Conservation (phyloP, 2,797 vertebrate species). For the Pangasius sanitwongsei region DNA sequence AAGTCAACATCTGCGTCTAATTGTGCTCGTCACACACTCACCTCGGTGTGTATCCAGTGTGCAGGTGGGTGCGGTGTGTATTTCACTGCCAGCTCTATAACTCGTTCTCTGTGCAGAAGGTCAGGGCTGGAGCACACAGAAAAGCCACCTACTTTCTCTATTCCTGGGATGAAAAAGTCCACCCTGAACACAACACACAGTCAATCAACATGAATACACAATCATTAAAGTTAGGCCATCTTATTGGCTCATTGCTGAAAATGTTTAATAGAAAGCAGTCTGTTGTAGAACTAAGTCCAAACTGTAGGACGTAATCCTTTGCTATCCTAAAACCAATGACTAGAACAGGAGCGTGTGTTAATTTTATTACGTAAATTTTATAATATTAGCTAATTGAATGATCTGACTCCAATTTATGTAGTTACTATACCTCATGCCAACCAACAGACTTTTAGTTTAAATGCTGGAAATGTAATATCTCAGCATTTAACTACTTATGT, state of each 20-base stretch:
- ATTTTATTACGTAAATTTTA: too few relatives aligned
- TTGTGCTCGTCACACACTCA: slow-evolving; percentile 63
- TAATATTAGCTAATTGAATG: too few relatives aligned
- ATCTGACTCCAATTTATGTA: too few relatives aligned
- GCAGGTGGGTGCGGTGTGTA: slow-evolving; percentile 85
- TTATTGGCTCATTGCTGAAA: not conserved
- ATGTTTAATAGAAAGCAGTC: not conserved
- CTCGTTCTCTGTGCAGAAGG: slow-evolving; percentile 81
- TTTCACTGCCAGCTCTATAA: slow-evolving; percentile 91
- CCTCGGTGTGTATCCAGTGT: slow-evolving; percentile 89
- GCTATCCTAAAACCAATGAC: too few relatives aligned
- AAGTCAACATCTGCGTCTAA: not conserved
- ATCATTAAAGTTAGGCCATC: not conserved
- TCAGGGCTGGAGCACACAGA: slow-evolving; percentile 93
- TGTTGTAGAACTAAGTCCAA: not conserved
- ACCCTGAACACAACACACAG: slow-evolving; percentile 75
- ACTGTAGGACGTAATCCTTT: not conserved
- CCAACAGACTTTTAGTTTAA: too few relatives aligned
- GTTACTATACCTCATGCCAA: too few relatives aligned
- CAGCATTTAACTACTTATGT: too few relatives aligned
- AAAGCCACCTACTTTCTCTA: slow-evolving; percentile 90
- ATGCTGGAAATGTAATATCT: too few relatives aligned
- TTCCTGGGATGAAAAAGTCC: slow-evolving; percentile 90
- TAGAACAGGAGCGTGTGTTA: too few relatives aligned
- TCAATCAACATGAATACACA: not conserved